phyloP scores from a whole-genome alignment of 2,113 vertebrate genomes.

The Tinamus guttatus region DNA sequence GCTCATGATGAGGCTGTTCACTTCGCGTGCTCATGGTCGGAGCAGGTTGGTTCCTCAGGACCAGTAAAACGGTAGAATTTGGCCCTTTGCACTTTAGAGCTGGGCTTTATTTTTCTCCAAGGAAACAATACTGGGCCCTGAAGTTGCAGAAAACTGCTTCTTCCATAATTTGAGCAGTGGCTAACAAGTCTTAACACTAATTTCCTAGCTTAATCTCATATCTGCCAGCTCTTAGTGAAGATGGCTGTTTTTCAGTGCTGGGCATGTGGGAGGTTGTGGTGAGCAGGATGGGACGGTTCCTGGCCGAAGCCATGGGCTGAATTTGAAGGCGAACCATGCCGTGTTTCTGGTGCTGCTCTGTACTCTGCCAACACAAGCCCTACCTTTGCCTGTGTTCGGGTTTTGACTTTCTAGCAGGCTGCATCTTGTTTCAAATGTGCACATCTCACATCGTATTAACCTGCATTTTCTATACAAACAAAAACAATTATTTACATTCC shows the following conservation, averaged over 20 bases:
- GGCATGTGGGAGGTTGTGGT: not conserved
- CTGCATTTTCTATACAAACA: not conserved
- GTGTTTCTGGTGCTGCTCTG: slow-evolving; percentile 13
- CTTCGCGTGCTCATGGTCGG: not conserved
- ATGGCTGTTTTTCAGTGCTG: not conserved
- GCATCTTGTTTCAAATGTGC: not conserved
- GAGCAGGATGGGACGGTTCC: not conserved
- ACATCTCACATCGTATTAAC: not conserved
- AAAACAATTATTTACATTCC: slow-evolving; percentile 27
- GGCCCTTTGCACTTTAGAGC: not conserved
- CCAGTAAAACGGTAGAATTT: not conserved
- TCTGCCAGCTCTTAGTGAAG: not conserved
- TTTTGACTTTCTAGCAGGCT: not conserved
- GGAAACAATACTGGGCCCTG: not conserved
- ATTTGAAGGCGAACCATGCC: not conserved
- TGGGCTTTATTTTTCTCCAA: not conserved
- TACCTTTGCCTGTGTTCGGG: not conserved
- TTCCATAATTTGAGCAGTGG: not conserved
- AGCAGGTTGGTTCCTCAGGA: not conserved
- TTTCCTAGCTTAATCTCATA: not conserved
- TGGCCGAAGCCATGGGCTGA: not conserved
- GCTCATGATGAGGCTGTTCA: not conserved
- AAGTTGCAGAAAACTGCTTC: not conserved
- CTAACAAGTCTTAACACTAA: slow-evolving; percentile 39
- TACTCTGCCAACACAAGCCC: not conserved